Percentiles rank a stretch among this genome's conserved stretches.
Conservation (phyloP, 2,113 vertebrate species). For the Tragelaphus scriptus region DNA sequence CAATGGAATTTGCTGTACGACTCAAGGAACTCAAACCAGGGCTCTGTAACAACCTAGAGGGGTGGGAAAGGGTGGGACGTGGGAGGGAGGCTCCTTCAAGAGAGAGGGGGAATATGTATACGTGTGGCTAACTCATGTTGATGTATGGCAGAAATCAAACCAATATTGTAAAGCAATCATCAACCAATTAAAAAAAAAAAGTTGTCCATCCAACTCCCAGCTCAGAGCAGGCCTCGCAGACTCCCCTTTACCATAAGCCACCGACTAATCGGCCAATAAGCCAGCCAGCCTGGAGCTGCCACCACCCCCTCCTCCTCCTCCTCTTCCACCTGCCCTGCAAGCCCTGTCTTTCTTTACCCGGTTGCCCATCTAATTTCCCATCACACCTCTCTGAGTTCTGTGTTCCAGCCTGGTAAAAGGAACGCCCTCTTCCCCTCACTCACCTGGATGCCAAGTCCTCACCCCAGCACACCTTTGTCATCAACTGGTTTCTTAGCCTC, state of each 20-base stretch:
- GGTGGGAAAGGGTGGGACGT: neutral
- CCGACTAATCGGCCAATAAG: neutral
- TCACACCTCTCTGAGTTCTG: neutral
- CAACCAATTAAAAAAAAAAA: neutral
- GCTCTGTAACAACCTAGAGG: neutral
- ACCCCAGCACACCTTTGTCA: too few species aligned
- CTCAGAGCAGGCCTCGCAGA: neutral
- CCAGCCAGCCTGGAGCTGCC: neutral
- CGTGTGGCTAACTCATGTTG: too few species aligned
- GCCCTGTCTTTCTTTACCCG: neutral
- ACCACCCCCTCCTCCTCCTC: neutral
- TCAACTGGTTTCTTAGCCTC: neutral
- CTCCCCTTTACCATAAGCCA: neutral
- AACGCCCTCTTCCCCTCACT: neutral
- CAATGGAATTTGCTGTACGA: neutral
- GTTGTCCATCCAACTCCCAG: neutral
- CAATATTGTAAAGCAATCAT: neutral
- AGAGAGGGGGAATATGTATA: too few species aligned
- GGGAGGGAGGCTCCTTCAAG: neutral
- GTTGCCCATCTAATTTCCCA: too few species aligned
- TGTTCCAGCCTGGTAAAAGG: rapidly evolving
- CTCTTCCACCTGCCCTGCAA: neutral
- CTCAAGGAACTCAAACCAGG: neutral
- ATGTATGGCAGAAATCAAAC: neutral
- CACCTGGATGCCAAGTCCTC: neutral